phyloP scores from a whole-genome alignment of 2,797 vertebrate species.

The Neosilurus hyrtlii region DNA sequence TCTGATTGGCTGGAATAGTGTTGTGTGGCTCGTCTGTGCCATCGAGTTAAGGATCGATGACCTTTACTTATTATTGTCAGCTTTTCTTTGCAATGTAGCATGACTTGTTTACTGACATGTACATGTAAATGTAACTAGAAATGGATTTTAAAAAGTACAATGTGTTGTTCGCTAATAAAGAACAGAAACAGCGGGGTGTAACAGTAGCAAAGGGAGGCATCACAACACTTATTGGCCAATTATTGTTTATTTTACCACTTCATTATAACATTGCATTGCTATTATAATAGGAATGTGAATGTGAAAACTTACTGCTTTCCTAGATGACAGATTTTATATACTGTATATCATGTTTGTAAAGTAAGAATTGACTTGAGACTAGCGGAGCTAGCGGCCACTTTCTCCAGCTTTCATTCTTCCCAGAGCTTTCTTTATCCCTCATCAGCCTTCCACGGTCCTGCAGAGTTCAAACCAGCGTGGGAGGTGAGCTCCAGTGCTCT shows the following conservation, averaged over 20 bases:
- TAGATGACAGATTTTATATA: not conserved
- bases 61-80: too few species aligned
- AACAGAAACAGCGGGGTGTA: not conserved
- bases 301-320: not conserved
- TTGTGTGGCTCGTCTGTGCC: too few species aligned
- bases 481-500: conserved; percentile 60
- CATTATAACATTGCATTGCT: not conserved
- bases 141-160: not conserved
- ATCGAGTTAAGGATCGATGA: too few species aligned
- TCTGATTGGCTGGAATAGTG: too few species aligned
- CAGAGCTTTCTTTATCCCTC: not conserved
- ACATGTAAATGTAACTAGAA: not conserved
- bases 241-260: not conserved
- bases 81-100: not conserved
- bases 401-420: not conserved
- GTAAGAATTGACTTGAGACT: too few species aligned
- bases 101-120: too few species aligned
- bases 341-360: not conserved
- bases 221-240: not conserved
- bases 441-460: conserved; percentile 11
- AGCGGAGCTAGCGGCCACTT: not conserved
- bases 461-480: conserved; percentile 15
- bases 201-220: too few species aligned
- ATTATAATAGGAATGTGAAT: not conserved
- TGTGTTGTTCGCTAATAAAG: not conserved